These are phyloP conservation scores for Spongilla lacustris DNA, from an alignment of 37 sponge, comb jelly and placozoan species.

Conservation along the genomic window DNA sequence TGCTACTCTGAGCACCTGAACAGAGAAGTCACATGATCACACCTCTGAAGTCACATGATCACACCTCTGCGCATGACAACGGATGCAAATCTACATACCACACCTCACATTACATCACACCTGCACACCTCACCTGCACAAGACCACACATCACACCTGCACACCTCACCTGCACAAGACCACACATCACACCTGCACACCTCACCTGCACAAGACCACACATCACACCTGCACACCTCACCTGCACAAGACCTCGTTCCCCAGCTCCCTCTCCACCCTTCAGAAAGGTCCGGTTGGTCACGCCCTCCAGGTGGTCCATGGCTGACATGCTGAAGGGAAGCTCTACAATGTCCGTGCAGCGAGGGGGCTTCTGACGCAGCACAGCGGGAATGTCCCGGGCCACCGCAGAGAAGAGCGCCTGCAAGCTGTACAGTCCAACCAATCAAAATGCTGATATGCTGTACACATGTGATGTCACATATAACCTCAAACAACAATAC, in stretches of 20 bases:
- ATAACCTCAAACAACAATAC: no score
- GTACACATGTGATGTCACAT: no score
- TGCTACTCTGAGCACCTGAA: constrained; percentile 26
- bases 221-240: background rate
- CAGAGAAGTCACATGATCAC: no score
- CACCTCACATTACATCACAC: no score
- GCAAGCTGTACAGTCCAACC: background rate
- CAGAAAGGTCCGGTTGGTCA: constrained; percentile 28
- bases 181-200: background rate
- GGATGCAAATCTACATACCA: background rate
- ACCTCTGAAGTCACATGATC: no score
- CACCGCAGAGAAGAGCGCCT: constrained; percentile 26
- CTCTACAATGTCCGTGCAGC: constrained; percentile 66
- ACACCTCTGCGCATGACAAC: background rate
- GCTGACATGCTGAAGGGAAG: constrained; percentile 78
- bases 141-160: no score
- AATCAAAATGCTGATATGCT: no score
- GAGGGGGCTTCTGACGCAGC: constrained; percentile 27
- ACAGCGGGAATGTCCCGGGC: constrained; percentile 21
- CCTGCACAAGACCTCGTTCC: constrained; percentile 45
- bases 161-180: background rate
- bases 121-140: background rate
- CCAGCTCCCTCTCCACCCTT: background rate
- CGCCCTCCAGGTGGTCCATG: constrained; percentile 84
- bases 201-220: constrained; percentile 3